These are phyloP conservation scores for Xestia sexstrigata DNA, from an alignment of 2,888 invertebrate genomes.

Conservation along the genomic window DNA sequence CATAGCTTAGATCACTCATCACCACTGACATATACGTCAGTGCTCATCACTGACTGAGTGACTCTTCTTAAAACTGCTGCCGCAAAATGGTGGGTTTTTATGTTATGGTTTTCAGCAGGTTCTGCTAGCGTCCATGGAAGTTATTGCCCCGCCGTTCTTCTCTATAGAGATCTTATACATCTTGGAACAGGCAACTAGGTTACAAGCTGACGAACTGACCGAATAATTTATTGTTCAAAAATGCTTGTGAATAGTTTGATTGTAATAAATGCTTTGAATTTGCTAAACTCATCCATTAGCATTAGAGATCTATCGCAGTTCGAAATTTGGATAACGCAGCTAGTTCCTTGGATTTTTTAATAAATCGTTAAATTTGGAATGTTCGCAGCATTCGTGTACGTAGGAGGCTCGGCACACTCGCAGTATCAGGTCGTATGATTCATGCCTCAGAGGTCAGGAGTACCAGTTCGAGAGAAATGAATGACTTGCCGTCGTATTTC, in stretches of 20 bases:
- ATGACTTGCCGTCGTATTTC: constrained; percentile 71
- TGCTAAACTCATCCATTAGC: not conserved
- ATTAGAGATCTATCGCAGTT: not conserved
- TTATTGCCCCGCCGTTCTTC: not conserved
- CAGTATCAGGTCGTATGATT: constrained; percentile 82
- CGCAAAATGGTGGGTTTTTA: not conserved
- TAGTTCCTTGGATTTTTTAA: not conserved
- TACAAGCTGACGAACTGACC: not conserved
- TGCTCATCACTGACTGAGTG: too few relatives aligned
- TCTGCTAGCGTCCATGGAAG: not conserved
- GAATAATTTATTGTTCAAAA: not conserved
- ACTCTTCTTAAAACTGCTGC: not conserved
- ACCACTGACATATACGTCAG: too few relatives aligned
- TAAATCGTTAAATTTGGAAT: constrained; percentile 21
- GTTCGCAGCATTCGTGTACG: constrained; percentile 41
- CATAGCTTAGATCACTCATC: not conserved
- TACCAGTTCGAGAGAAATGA: constrained; percentile 80
- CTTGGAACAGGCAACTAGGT: not conserved
- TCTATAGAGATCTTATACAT: not conserved
- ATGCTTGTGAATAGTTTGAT: not conserved
- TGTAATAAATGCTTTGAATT: not conserved
- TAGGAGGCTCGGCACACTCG: constrained; percentile 65
- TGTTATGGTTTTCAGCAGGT: too few relatives aligned
- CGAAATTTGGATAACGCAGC: not conserved
- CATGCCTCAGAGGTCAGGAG: constrained; percentile 83